Evolutionary conservation across 2,113 vertebrate species (phyloP).

Genomic region (Todiramphus chloris): DNA sequence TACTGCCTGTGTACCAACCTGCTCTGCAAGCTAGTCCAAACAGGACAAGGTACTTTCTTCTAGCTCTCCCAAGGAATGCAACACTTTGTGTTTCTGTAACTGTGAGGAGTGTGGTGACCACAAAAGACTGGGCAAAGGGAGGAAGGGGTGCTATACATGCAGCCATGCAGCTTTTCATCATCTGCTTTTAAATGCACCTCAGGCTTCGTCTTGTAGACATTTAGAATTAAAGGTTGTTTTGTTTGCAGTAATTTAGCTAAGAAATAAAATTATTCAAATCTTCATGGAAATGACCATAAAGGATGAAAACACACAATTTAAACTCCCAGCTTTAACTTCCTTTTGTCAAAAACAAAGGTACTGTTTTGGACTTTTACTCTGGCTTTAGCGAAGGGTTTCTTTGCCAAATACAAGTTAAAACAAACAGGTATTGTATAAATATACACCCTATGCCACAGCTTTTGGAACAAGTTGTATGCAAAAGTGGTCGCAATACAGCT

Average conservation of each 20-base stretch:
- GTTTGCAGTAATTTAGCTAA: not conserved
- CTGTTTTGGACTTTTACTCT: not conserved
- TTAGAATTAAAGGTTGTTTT: not conserved
- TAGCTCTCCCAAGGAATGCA: not conserved
- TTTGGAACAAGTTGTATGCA: not conserved
- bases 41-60: not conserved
- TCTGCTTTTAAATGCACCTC: not conserved
- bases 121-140: not conserved
- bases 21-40: not conserved
- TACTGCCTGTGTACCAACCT: not conserved
- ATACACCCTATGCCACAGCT: not conserved
- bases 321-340: not conserved
- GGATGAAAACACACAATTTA: not conserved
- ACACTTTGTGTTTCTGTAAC: not conserved
- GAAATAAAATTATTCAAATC: not conserved
- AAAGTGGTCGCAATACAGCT: not conserved
- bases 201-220: not conserved
- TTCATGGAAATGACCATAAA: not conserved
- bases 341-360: not conserved
- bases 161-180: not conserved
- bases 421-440: not conserved
- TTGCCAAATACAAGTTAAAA: not conserved
- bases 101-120: not conserved
- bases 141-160: fast-evolving
- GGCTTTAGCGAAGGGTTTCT: not conserved